A percentile compares a stretch with the other conserved stretches of the same genome.
Conservation (phyloP, 1,140 invertebrate genomes). For the Eriosoma lanigerum region DNA sequence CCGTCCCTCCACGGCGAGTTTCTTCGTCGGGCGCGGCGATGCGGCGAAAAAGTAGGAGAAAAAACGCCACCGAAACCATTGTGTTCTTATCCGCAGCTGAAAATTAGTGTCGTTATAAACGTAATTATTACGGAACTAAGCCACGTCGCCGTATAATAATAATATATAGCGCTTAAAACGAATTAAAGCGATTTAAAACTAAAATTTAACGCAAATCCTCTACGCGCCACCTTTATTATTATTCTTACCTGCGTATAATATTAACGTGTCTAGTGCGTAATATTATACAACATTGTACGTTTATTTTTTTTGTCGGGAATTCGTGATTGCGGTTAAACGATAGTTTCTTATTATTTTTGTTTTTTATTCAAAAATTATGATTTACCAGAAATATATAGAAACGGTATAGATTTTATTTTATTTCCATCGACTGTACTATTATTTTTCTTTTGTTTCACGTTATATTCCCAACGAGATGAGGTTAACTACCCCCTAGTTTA, state of each 20-base stretch:
- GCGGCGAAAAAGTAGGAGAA: background rate
- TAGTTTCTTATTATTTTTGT: too few species aligned
- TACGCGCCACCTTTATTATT: too few species aligned
- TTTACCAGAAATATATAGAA: too few species aligned
- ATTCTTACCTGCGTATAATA: too few species aligned
- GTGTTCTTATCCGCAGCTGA: background rate
- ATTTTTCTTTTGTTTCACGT: too few species aligned
- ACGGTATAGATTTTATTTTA: too few species aligned
- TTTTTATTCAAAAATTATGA: too few species aligned
- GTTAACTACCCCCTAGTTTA: too few species aligned
- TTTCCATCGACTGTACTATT: too few species aligned
- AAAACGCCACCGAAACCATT: conserved; percentile 6
- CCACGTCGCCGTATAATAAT: background rate
- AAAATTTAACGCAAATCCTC: background rate
- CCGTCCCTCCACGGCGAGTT: background rate
- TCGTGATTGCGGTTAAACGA: too few species aligned
- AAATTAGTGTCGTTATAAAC: background rate
- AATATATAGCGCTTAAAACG: background rate
- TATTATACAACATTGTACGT: background rate
- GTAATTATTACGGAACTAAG: background rate
- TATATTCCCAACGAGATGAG: too few species aligned
- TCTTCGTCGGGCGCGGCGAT: background rate
- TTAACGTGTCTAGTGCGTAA: background rate
- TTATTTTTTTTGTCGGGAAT: too few species aligned
- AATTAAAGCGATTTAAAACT: background rate